Base-by-base conservation (phyloP, 2,888 invertebrate species). In the Idaea aversata region DNA sequence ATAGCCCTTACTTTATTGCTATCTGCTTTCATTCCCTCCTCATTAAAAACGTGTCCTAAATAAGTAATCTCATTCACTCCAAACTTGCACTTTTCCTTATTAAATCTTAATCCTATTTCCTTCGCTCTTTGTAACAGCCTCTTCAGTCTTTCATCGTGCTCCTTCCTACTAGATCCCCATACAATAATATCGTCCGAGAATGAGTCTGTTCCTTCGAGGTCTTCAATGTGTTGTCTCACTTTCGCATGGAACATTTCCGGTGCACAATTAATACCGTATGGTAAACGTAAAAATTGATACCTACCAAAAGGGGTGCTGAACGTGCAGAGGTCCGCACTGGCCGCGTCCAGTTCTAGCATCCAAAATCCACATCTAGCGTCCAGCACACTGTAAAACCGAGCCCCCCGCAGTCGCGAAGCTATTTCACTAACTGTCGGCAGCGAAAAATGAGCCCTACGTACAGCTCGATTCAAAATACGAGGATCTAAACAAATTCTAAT, bases 291-390 rank as follows among this genome's bases (percentile, higher is more conserved):
- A 67, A 70, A 75, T 25, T 67, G 68, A 64, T 69, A 75, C 7
- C 72, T 35, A 75, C 57, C 35, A 15, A 61, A 59, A 3, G 59
- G 59, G 4, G 59, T 59, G 16, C 16, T 59, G 16, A 59, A 77
- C 0, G 76, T 77, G 62, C 75, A 75, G 13, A 76, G 59, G 57
- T 73, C 70, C 1, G 75, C 71, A 61, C 75, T 75, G 5, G 66
- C 67, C 6, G 67, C 67, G 59, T 75, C 71, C 15, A 75, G n/a
- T 13, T 70, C 34, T 0, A 72, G 35, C 57, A 63, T 62, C 76
- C 76, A 76, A 59, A 74, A 78, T 2, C 72, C 72, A n/a, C 68
- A 70, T 7, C 63, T 66, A 3, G 72, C 75, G 58, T 75, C 75
- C 25, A 75, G 58, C 59, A 68, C 68, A 4, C 47, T 59, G 59